Percentiles rank a stretch among this genome's conserved stretches.
These are phyloP conservation scores for Sebastes cheni DNA, from an alignment of 2,797 vertebrate genomes.

Conservation along the genomic window DNA sequence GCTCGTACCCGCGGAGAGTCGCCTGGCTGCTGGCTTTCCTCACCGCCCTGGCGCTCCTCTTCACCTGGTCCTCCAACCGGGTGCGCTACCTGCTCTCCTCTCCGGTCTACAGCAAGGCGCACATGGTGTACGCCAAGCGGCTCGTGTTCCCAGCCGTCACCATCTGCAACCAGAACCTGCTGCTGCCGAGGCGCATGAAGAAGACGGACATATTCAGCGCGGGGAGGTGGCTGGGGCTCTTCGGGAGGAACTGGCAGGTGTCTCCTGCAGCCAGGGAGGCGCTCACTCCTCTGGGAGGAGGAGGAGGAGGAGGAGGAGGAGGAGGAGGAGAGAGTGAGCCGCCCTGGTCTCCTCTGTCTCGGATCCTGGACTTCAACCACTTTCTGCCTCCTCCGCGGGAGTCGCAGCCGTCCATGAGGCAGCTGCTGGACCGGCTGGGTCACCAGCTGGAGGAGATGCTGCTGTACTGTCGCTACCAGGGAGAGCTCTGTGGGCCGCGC, in stretches of 20 bases:
- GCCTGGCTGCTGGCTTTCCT: constrained; percentile 85
- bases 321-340: constrained; percentile 52
- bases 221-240: constrained; percentile 85
- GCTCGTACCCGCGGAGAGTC: constrained; percentile 81
- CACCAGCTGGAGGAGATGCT: constrained; percentile 89
- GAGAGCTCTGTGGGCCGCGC: constrained; percentile 84
- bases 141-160: constrained; percentile 88
- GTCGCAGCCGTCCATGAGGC: constrained; percentile 81
- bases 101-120: constrained; percentile 85
- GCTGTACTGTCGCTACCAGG: constrained; percentile 85
- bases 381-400: constrained; percentile 86
- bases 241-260: constrained; percentile 83
- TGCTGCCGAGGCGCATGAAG: constrained; percentile 85
- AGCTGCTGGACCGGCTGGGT: constrained; percentile 85
- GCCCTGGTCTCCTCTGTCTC: constrained; percentile 81
- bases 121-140: constrained; percentile 85
- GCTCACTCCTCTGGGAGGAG: constrained; percentile 62
- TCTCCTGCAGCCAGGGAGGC: constrained; percentile 78
- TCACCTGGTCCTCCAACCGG: constrained; percentile 86
- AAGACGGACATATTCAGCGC: constrained; percentile 86
- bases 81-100: constrained; percentile 86
- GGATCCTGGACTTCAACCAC: constrained; percentile 86
- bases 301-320: constrained; percentile 3
- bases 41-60: constrained; percentile 79
- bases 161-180: constrained; percentile 87